phyloP scores from a whole-genome alignment of 2,797 vertebrate species.

The Etheostoma perlongum region DNA sequence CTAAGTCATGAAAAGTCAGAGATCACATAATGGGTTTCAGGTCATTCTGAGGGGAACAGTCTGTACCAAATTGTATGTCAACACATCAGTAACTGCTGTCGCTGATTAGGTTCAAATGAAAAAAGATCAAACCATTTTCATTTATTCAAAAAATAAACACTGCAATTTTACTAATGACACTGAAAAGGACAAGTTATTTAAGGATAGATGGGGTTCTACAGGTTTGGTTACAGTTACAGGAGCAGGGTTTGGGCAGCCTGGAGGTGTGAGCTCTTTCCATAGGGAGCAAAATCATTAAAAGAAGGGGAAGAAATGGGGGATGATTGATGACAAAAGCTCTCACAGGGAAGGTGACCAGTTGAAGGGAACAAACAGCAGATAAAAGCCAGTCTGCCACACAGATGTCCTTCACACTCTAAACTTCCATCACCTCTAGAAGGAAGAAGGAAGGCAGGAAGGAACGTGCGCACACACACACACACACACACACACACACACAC shows the following conservation, averaged over 20 bases:
- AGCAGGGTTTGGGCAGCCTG: neutral
- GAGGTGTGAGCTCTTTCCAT: conserved; percentile 27
- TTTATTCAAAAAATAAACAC: neutral
- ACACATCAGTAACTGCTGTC: neutral
- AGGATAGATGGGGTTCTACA: neutral
- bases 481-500: neutral
- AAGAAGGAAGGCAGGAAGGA: neutral
- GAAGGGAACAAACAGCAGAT: conserved; percentile 61
- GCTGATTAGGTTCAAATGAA: neutral
- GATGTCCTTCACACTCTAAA: conserved; percentile 46
- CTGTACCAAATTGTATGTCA: neutral
- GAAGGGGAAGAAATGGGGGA: conserved; percentile 28
- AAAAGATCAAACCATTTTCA: neutral
- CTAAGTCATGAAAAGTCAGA: neutral
- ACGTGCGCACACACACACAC: too few species aligned
- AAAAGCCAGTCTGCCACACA: conserved; percentile 48
- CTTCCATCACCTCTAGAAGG: neutral
- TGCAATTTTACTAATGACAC: neutral
- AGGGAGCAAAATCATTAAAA: conserved; percentile 19
- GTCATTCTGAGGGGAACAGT: neutral
- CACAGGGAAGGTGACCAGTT: neutral
- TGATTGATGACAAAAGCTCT: conserved; percentile 50
- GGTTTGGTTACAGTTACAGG: conserved; percentile 22
- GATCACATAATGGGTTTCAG: neutral
- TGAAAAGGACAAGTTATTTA: conserved; percentile 13